Percentiles rank a stretch among this genome's conserved stretches.
These are phyloP conservation scores for Spodoptera picta DNA, from an alignment of 2,888 invertebrate species.

Conservation along the genomic window DNA sequence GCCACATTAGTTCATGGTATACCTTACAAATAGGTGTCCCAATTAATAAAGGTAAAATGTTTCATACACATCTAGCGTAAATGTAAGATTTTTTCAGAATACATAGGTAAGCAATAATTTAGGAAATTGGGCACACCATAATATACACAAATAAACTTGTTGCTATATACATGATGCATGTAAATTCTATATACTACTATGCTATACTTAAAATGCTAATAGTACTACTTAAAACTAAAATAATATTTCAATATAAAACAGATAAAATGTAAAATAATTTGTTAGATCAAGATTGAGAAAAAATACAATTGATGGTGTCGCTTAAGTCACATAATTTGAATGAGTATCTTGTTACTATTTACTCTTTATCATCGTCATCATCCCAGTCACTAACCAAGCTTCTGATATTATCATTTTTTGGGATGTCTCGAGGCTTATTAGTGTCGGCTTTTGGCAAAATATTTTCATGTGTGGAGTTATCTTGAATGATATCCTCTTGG, in stretches of 20 bases:
- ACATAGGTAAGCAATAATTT: conserved; percentile 1
- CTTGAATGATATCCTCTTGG: conserved; percentile 66
- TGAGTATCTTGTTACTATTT: conserved; percentile 5
- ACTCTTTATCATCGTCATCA: conserved; percentile 77
- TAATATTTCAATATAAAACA: conserved; percentile 37
- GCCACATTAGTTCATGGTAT: no score
- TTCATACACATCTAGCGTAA: no score
- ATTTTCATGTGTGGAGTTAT: conserved; percentile 17
- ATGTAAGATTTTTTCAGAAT: no score
- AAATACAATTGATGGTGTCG: not conserved
- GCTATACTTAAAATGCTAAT: conserved; percentile 32
- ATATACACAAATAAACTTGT: conserved; percentile 26
- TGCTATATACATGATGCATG: conserved; percentile 51
- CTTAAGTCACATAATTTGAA: conserved; percentile 12
- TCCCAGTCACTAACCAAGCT: conserved; percentile 87
- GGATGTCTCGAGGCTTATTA: conserved; percentile 39
- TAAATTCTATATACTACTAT: conserved; percentile 3
- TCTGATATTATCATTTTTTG: conserved; percentile 78
- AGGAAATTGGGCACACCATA: conserved; percentile 14
- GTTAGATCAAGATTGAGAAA: conserved; percentile 11
- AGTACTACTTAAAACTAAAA: conserved; percentile 44
- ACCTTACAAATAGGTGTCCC: no score
- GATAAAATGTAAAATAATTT: conserved; percentile 15
- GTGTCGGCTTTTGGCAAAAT: conserved; percentile 28
- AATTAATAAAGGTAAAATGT: no score